A percentile compares a stretch with the other conserved stretches of the same genome.
Evolutionary conservation across 2,113 vertebrate genomes (phyloP).

Genomic region (Carlito syrichta): DNA sequence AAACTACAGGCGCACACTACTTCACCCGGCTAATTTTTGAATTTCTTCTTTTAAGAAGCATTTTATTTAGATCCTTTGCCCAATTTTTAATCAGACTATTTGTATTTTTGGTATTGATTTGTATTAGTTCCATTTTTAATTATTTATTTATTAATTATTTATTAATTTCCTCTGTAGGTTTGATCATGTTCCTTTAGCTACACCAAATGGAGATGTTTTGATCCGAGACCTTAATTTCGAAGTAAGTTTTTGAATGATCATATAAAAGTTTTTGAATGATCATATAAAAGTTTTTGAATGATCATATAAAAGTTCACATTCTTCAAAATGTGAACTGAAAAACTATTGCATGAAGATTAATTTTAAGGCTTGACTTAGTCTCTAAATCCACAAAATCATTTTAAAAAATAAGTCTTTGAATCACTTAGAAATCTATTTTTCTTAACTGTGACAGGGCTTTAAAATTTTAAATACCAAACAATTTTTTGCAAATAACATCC

Average conservation of each 20-base stretch:
- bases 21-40: no score
- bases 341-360: background rate
- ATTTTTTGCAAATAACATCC: background rate
- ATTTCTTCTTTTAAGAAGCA: background rate
- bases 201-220: constrained; percentile 97
- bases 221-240: constrained; percentile 95
- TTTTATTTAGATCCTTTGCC: background rate
- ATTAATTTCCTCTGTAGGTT: constrained; percentile 85
- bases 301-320: background rate
- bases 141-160: background rate
- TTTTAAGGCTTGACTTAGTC: constrained; percentile 4
- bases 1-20: no score
- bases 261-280: background rate
- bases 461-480: constrained; percentile 28
- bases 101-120: background rate
- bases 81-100: background rate
- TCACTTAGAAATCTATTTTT: constrained; percentile 33
- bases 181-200: constrained; percentile 94
- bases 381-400: constrained; percentile 20
- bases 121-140: background rate
- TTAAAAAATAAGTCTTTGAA: constrained; percentile 16
- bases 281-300: background rate
- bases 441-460: background rate
- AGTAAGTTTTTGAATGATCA: constrained; percentile 79
- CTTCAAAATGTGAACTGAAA: constrained; percentile 2